A percentile compares a stretch with the other conserved stretches of the same genome.
These are phyloP conservation scores for Leptothorax acervorum DNA, from an alignment of 2,888 invertebrate genomes.

Conservation along the genomic window DNA sequence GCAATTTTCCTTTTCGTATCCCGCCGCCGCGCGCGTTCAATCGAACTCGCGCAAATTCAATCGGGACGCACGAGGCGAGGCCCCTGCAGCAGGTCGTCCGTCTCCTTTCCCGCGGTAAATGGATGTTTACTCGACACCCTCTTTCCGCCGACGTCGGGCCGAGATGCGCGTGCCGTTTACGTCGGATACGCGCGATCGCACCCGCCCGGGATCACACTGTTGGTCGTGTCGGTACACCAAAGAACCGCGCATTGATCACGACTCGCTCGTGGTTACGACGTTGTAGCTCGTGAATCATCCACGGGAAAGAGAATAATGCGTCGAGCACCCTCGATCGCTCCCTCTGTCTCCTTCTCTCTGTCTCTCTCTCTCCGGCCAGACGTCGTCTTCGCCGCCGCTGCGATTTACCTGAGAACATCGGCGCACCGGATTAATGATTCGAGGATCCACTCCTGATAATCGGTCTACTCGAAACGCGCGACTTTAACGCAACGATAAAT, in stretches of 20 bases:
- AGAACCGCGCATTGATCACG: conserved; percentile 3
- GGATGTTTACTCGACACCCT: conserved; percentile 45
- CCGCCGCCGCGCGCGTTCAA: neutral
- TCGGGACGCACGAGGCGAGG: neutral
- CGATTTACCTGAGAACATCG: conserved; percentile 76
- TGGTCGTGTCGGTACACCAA: conserved; percentile 24
- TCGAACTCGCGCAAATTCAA: conserved; percentile 16
- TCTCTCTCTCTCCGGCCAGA: neutral
- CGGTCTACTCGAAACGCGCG: neutral
- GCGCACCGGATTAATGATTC: conserved; percentile 49
- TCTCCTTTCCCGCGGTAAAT: neutral
- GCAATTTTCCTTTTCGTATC: conserved; percentile 10
- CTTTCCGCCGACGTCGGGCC: conserved; percentile 33
- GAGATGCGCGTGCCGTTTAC: neutral
- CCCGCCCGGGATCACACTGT: conserved; percentile 9
- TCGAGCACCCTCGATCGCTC: conserved; percentile 23
- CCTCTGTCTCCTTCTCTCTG: neutral
- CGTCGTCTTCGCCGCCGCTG: conserved; percentile 53
- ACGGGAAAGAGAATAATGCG: conserved; percentile 31
- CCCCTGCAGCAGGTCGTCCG: too few species aligned
- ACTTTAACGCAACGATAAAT: neutral
- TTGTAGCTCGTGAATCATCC: conserved; percentile 34
- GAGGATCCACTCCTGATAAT: conserved; percentile 36
- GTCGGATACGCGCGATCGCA: neutral
- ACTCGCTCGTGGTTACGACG: neutral